phyloP scores from a whole-genome alignment of 1,140 invertebrate species.

The Trachymyrmex cornetzi region DNA sequence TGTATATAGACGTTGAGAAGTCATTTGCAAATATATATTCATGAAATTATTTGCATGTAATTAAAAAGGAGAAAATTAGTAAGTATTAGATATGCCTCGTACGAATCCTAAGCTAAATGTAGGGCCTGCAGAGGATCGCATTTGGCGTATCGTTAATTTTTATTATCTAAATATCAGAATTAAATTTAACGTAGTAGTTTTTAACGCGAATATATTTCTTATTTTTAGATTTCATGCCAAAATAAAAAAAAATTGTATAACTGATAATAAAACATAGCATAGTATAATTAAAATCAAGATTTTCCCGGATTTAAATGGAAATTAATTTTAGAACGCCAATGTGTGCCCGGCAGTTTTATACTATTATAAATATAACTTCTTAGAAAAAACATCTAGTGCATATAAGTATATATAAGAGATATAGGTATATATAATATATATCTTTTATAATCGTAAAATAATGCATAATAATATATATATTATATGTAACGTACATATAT shows the following conservation, averaged over 20 bases:
- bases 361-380: conserved; percentile 63
- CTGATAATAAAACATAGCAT: neutral
- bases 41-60: conserved; percentile 14
- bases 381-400: conserved; percentile 78
- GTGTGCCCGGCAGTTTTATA: conserved; percentile 20
- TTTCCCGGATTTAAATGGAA: neutral
- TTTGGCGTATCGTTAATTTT: conserved; percentile 76
- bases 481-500: conserved; percentile 80
- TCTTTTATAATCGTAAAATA: conserved; percentile 76
- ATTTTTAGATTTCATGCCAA: neutral
- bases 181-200: neutral
- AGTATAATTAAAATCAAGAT: neutral
- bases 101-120: conserved; percentile 80
- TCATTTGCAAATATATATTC: neutral
- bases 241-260: conserved; percentile 9
- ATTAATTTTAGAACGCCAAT: conserved; percentile 3
- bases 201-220: neutral
- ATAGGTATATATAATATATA: conserved; percentile 80
- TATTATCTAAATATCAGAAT: neutral
- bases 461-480: conserved; percentile 76
- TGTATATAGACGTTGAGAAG: neutral
- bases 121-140: conserved; percentile 83
- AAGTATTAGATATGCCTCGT: conserved; percentile 79
- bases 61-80: neutral
- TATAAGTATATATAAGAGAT: conserved; percentile 79